Conservation (phyloP, 1,140 invertebrate genomes). For the Portunus trituberculatus region DNA sequence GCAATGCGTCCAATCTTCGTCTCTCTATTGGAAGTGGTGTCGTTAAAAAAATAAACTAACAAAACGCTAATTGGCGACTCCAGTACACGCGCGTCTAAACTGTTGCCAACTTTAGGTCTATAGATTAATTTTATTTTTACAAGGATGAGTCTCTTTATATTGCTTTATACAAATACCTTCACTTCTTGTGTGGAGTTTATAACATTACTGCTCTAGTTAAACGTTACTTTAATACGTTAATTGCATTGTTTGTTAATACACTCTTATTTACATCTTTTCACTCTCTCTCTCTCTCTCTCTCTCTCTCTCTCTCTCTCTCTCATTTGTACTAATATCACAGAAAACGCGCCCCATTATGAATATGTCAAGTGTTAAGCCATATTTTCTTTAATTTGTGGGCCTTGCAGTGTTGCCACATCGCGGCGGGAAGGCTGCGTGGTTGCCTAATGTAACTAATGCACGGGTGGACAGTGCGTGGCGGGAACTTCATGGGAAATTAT, state of each 20-base stretch:
- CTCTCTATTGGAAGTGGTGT: no score
- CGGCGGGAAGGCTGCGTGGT: background rate
- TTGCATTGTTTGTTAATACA: background rate
- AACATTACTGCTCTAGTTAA: no score
- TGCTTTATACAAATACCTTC: no score
- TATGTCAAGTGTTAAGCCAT: background rate
- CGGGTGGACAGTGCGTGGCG: background rate
- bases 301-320: background rate
- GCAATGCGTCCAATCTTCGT: no score
- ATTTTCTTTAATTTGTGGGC: background rate
- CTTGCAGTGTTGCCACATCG: background rate
- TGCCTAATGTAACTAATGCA: background rate
- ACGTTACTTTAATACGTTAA: background rate
- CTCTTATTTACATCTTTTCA: background rate
- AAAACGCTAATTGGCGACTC: background rate
- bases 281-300: constrained; percentile 9
- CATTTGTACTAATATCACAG: background rate
- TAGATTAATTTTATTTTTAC: no score
- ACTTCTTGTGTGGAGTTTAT: no score
- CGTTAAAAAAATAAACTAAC: no score
- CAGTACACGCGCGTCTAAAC: background rate
- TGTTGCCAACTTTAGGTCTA: background rate
- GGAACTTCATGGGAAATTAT: background rate
- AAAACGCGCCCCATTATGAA: background rate
- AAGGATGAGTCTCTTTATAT: no score